Conservation (phyloP, 2,797 vertebrate species). For the Siniperca undulata region DNA sequence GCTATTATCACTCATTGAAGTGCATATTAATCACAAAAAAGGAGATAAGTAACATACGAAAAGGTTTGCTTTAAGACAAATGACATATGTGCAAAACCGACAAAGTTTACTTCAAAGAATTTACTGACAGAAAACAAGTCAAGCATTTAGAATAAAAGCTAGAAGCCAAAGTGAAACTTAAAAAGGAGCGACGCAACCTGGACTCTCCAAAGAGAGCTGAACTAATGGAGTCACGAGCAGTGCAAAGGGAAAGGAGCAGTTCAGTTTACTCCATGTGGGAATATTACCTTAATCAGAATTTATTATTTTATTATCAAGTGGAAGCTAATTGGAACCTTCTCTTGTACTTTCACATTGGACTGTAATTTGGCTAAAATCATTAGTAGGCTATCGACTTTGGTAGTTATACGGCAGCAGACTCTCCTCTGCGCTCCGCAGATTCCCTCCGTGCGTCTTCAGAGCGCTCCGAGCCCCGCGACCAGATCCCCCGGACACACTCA, state of each 20-base stretch:
- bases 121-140: not conserved
- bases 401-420: not conserved
- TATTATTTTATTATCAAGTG: not conserved
- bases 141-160: not conserved
- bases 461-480: not conserved
- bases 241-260: not conserved
- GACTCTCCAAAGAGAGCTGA: no score
- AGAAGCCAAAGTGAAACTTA: not conserved
- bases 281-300: not conserved
- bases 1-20: not conserved
- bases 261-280: not conserved
- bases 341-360: not conserved
- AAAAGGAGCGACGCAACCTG: not conserved
- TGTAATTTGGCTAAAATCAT: not conserved
- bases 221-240: not conserved
- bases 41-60: not conserved
- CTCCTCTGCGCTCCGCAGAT: not conserved
- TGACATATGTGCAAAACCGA: not conserved
- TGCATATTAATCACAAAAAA: not conserved
- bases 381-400: no score
- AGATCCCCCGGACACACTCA: conserved; percentile 78
- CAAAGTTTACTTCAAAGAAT: not conserved
- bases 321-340: no score
- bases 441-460: not conserved
- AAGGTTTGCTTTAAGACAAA: not conserved